Conservation (phyloP, 2,888 invertebrate species). For the Osmoderma eremita region DNA sequence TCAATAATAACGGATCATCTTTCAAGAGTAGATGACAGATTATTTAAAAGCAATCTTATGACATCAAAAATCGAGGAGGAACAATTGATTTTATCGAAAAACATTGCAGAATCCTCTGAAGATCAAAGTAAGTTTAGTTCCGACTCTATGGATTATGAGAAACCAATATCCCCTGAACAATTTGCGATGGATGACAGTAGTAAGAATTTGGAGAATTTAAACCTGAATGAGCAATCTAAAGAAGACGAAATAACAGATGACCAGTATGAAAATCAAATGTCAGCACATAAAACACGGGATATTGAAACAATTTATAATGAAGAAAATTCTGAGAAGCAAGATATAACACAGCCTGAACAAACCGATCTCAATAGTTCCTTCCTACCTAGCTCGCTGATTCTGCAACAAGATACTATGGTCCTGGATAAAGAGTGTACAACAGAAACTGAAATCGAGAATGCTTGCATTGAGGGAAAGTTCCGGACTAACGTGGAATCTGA, state of each 20-base stretch:
- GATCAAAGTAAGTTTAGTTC: constrained; percentile 6
- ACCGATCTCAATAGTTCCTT: constrained; percentile 27
- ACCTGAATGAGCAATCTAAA: constrained; percentile 25
- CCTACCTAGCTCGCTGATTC: constrained; percentile 61
- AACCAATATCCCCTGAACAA: constrained; percentile 17
- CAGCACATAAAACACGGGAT: constrained; percentile 51
- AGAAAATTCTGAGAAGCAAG: constrained; percentile 5
- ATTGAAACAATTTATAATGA: constrained; percentile 40
- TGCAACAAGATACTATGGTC: constrained; percentile 60
- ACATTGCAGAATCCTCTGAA: constrained; percentile 14
- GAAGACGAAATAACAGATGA: constrained; percentile 40
- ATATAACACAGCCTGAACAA: constrained; percentile 20
- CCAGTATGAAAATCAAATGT: constrained; percentile 28
- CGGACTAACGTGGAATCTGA: constrained; percentile 63
- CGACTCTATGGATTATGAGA: constrained; percentile 27
- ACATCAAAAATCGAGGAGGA: constrained; percentile 1
- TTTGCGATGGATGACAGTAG: constrained; percentile 6
- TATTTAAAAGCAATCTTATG: constrained; percentile 13
- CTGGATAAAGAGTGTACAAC: constrained; percentile 62
- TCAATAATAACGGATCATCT: constrained; percentile 22
- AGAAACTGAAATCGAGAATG: constrained; percentile 57
- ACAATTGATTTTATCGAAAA: constrained; percentile 2
- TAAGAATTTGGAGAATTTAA: background rate
- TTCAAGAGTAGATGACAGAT: constrained; percentile 27
- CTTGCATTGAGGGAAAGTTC: constrained; percentile 56